Evolutionary conservation across 2,113 vertebrate genomes (phyloP), one percentile per base, ranked within the genome.

Genomic region (Prunella fulvescens): DNA sequence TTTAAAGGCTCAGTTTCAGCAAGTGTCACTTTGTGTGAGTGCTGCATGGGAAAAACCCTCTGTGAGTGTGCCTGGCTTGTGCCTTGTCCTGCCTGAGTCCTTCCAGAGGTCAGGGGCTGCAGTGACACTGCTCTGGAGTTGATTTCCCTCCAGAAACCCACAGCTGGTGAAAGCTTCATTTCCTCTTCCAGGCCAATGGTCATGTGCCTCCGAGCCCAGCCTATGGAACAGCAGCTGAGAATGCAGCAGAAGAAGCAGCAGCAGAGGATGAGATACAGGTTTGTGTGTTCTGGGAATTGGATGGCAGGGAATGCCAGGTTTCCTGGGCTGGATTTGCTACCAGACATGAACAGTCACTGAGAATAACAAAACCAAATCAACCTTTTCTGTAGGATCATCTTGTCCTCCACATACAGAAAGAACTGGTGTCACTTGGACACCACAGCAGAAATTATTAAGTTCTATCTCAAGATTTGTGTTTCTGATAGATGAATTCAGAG

Each of bases 231-330:
- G 97, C 92, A 88, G 81, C 81, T 71, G 98, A 98, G 96, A 91
- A 83, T 67, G 96, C 97, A 79, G 90, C 95, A 93, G 96, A 98
- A 88, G 96, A 97, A 95, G 96, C 86, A 67, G 96, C 96, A 77
- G 47, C 88, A 42, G 98, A 98, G 88, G 98, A 98, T 2, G 98
- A 98, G 97, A 97, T 97, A 11, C 97, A 98, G 98, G 98, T 99
- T 97, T 57, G 94, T 95, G 88, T 91, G 86, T 48, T 31, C 64
- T 62, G 57, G 57, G 50, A 51, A 44, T 11, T 25, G 50, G 56
- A 13, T 47, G 29, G 51, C 40, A 15, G 13, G 50, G 66, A 88
- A 64, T 11, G 9, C 8, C 39, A 18, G 44, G 9, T 26, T 39
- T 71, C 44, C 37, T 29, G 18, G 92, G 39, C 53, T 56, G 23